These are phyloP conservation scores for Sebastes fasciatus DNA, from an alignment of 2,113 vertebrate species.

Conservation along the genomic window DNA sequence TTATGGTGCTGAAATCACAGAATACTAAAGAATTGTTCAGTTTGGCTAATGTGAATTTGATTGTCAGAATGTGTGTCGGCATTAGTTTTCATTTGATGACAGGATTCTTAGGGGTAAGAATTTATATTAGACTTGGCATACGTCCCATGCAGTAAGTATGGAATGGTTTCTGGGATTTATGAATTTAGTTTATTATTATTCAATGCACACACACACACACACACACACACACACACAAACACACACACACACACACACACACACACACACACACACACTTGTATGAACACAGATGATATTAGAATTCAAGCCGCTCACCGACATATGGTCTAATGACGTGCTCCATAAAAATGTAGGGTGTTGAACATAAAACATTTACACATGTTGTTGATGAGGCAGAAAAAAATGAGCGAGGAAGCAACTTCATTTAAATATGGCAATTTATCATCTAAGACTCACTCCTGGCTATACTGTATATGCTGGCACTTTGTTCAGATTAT, in stretches of 20 bases:
- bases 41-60: conserved; percentile 6
- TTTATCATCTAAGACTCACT: conserved; percentile 52
- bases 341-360: conserved; percentile 45
- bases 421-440: conserved; percentile 53
- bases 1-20: conserved; percentile 12
- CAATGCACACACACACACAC: background rate
- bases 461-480: background rate
- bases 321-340: conserved; percentile 53
- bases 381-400: conserved; percentile 60
- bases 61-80: background rate
- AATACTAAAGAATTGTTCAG: background rate
- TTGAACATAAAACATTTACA: conserved; percentile 63
- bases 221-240: background rate
- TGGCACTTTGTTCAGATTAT: conserved; percentile 53
- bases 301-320: conserved; percentile 24
- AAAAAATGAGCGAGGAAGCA: conserved; percentile 42
- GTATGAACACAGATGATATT: conserved; percentile 10
- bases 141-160: background rate
- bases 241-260: background rate
- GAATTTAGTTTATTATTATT: conserved; percentile 44
- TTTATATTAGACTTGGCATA: conserved; percentile 15
- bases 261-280: conserved; percentile 1
- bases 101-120: conserved; percentile 2
- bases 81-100: conserved; percentile 22
- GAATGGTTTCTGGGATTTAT: conserved; percentile 36